phyloP scores from a whole-genome alignment of 2,797 vertebrate genomes.

The Leptoclinus maculatus region DNA sequence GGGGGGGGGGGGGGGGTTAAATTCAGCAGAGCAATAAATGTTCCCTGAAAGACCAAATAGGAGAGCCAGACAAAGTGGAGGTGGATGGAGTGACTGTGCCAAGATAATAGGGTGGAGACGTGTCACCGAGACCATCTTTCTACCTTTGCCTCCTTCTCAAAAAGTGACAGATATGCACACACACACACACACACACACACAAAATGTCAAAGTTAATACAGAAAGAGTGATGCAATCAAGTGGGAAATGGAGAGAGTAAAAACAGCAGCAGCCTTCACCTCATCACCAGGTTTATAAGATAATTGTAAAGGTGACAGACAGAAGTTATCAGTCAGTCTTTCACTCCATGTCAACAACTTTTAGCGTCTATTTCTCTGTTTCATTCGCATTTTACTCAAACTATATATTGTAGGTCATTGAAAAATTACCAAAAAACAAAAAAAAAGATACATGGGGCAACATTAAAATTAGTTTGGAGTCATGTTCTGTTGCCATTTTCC shows the following conservation, averaged over 20 bases:
- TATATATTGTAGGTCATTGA: too few species aligned
- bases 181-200: background rate
- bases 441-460: background rate
- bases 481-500: background rate
- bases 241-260: background rate
- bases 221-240: conserved; percentile 24
- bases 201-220: conserved; percentile 10
- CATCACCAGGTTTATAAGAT: conserved; percentile 1
- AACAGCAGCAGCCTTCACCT: conserved; percentile 12
- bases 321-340: background rate
- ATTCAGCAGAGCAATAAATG: conserved; percentile 62
- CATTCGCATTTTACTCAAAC: background rate
- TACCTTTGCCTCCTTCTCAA: background rate
- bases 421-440: too few species aligned
- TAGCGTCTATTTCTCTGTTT: background rate
- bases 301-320: background rate
- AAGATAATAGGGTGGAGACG: conserved; percentile 56
- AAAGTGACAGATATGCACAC: conserved; percentile 11
- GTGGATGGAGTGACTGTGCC: conserved; percentile 33
- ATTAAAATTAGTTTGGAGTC: background rate
- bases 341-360: background rate
- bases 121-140: conserved; percentile 26
- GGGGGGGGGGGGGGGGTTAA: conserved; percentile 37
- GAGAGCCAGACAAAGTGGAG: conserved; percentile 25
- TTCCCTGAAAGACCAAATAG: conserved; percentile 50